phyloP scores from a whole-genome alignment of 2,888 invertebrate genomes.

The Cylindroiulus punctatus region DNA sequence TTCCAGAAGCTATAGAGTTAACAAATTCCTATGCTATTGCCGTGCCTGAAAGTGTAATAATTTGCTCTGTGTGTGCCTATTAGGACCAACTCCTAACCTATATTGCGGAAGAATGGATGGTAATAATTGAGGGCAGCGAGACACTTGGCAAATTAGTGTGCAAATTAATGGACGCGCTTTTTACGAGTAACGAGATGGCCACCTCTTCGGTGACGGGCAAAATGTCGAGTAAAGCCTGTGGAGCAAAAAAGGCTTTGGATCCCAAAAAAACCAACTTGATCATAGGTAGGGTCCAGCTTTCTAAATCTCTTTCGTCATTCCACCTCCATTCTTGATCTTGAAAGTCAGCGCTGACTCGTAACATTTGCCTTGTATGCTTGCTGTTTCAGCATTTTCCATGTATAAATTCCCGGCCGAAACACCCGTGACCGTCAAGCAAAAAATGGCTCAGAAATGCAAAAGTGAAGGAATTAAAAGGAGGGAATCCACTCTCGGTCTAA shows the following conservation, averaged over 20 bases:
- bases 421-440: constrained; percentile 36
- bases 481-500: constrained; percentile 5
- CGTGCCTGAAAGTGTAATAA: constrained; percentile 6
- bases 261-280: constrained; percentile 48
- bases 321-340: no score
- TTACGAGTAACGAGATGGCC: constrained; percentile 49
- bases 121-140: constrained; percentile 39
- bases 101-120: constrained; percentile 35
- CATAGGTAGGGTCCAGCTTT: constrained; percentile 49
- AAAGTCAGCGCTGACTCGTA: background rate
- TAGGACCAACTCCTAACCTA: constrained; percentile 37
- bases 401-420: constrained; percentile 43
- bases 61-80: constrained; percentile 39
- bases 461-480: constrained; percentile 39
- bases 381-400: constrained; percentile 45
- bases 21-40: background rate
- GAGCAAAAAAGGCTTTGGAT: constrained; percentile 53
- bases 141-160: constrained; percentile 51
- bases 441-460: constrained; percentile 54
- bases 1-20: constrained; percentile 11
- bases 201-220: constrained; percentile 52
- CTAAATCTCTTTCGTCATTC: constrained; percentile 5
- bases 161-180: constrained; percentile 50
- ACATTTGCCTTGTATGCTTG: constrained; percentile 37
- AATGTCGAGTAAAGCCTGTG: constrained; percentile 42